Base-by-base conservation (phyloP, 35 echinoderm and acorn worm genomes). In the Holothuria glaberrima region DNA sequence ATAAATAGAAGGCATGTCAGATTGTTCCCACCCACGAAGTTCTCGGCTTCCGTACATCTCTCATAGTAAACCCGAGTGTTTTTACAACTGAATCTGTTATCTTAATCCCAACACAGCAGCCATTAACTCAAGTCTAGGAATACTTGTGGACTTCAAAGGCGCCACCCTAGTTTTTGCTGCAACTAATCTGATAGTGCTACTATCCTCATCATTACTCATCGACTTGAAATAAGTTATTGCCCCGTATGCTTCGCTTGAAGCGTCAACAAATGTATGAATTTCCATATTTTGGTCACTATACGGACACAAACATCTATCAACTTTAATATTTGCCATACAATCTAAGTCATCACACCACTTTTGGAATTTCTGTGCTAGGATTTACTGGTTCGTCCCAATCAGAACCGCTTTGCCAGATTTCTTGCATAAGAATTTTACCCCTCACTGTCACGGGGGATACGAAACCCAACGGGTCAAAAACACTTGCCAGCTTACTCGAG, bases 351-450 rank as follows among this genome's bases (percentile, higher is more conserved):
- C 46, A 82, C 78, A 82, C 78, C 78, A 82, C 13, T 21, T 86
- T 13, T 24, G 16, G 50, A 90, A 31, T 34, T 90, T 80, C 0
- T 90, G 2, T 27, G 16, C n/a, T n/a, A n/a, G n/a, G n/a, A n/a
- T n/a, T n/a, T n/a, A n/a, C 56, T 84, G 35, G 34, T 34, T 91
- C 76, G 59, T 91, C 89, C 89, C 89, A 91, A 7, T 9, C 20
- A 41, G 48, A 4, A 12, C 89, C 79, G 50, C 65, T 82, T 85
- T 63, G 77, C 89, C 89, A 91, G 22, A 91, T 57, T 5, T 84
- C 76, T 62, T 91, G 89, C 89, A 83, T 91, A 28, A 82, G 28
- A n/a, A 91, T 84, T 38, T 91, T 91, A 5, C 33, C 89, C 26
- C 22, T 69, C 18, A 91, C 48, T 41, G 59, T 52, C 1, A 83